Percentiles rank a stretch among this genome's conserved stretches.
Conservation (phyloP, 2,113 vertebrate genomes). For the Elachura formosa region DNA sequence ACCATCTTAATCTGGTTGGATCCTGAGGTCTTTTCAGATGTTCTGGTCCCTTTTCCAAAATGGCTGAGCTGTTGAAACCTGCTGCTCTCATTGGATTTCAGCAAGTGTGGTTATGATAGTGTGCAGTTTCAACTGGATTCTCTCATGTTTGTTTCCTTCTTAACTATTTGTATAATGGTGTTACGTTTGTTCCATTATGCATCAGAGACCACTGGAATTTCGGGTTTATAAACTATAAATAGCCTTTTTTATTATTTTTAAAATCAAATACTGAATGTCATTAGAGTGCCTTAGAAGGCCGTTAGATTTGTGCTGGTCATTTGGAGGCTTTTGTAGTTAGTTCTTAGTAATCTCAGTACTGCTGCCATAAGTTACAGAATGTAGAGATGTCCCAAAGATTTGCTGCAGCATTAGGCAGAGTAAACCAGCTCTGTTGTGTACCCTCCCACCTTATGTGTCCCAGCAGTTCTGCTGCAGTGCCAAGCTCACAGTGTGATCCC, state of each 20-base stretch:
- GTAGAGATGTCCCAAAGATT: neutral
- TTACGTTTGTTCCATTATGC: neutral
- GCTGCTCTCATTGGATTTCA: neutral
- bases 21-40: neutral
- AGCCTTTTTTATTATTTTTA: neutral
- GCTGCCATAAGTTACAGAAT: neutral
- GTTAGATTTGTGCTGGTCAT: neutral
- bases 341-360: neutral
- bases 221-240: neutral
- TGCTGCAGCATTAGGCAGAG: neutral
- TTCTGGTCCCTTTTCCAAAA: neutral
- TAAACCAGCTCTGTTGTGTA: fast-evolving
- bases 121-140: neutral
- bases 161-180: neutral
- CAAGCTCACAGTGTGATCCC: neutral
- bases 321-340: neutral
- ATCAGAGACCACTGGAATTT: neutral
- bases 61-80: neutral
- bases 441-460: fast-evolving
- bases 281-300: neutral
- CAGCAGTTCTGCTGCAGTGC: neutral
- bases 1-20: neutral
- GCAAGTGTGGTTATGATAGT: neutral
- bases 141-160: neutral
- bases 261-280: neutral